Percentiles rank a stretch among this genome's conserved stretches.
These are phyloP conservation scores for Platorchestia sp. DNA, from an alignment of 1,140 invertebrate species.

Conservation along the genomic window DNA sequence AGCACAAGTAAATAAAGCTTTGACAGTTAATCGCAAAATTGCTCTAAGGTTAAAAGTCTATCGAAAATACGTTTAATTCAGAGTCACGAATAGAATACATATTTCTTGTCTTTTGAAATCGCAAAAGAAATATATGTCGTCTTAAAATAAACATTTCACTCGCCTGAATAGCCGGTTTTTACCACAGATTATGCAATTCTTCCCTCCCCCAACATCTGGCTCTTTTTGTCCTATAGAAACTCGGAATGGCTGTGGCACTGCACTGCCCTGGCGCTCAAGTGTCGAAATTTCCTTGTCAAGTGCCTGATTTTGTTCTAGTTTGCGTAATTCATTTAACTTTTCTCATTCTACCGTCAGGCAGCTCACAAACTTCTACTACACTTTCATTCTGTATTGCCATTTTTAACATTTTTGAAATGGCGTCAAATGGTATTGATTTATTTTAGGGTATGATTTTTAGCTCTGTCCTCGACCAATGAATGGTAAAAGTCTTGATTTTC, in stretches of 20 bases:
- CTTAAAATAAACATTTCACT: not conserved
- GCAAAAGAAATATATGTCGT: too few species aligned
- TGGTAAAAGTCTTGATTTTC: not conserved
- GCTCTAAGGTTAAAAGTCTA: too few species aligned
- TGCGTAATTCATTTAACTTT: not conserved
- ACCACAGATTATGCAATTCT: not conserved
- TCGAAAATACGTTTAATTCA: too few species aligned
- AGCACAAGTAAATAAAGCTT: too few species aligned
- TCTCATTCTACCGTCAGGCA: not conserved
- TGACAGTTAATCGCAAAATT: too few species aligned
- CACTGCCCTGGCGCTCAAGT: not conserved
- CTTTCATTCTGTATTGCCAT: not conserved
- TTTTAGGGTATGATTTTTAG: not conserved
- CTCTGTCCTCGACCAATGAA: not conserved
- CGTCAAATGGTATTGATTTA: not conserved
- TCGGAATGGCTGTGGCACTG: not conserved
- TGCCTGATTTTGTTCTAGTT: not conserved
- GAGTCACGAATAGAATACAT: too few species aligned
- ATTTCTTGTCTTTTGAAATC: too few species aligned
- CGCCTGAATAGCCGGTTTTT: not conserved
- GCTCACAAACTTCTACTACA: not conserved
- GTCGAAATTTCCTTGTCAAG: not conserved
- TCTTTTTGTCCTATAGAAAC: not conserved
- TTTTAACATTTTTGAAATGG: not conserved
- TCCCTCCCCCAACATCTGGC: not conserved